phyloP scores from a whole-genome alignment of 2,888 invertebrate genomes.

The Merodon equestris region DNA sequence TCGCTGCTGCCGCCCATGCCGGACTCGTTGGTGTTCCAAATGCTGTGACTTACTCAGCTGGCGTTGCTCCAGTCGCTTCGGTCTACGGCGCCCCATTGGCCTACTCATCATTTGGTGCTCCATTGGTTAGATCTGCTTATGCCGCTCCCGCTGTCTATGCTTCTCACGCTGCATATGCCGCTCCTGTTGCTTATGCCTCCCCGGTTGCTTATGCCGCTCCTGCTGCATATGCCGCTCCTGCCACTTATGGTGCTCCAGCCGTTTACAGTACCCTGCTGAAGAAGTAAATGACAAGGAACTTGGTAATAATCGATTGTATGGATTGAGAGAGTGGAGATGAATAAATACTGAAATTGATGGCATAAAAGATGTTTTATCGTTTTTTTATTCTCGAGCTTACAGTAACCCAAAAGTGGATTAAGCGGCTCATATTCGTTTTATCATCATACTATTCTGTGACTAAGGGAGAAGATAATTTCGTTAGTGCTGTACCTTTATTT shows the following conservation, averaged over 20 bases:
- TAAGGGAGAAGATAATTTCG: too few relatives aligned
- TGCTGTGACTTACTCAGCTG: slow-evolving; percentile 39
- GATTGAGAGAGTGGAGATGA: too few relatives aligned
- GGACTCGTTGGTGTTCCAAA: slow-evolving; percentile 40
- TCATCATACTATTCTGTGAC: too few relatives aligned
- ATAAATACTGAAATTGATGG: too few relatives aligned
- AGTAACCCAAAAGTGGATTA: too few relatives aligned
- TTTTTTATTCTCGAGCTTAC: too few relatives aligned
- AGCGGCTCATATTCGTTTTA: too few relatives aligned
- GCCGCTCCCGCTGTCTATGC: slow-evolving; percentile 18
- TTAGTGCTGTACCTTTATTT: too few relatives aligned
- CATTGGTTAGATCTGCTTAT: slow-evolving; percentile 14
- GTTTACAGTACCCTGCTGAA: slow-evolving; percentile 32
- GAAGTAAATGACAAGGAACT: slow-evolving; percentile 22
- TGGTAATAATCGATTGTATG: too few relatives aligned
- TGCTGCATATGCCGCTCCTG: slow-evolving; percentile 34
- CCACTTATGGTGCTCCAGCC: slow-evolving; percentile 32
- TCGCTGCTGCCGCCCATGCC: slow-evolving; percentile 58
- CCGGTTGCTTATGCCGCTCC: slow-evolving; percentile 39
- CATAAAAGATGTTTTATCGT: too few relatives aligned
- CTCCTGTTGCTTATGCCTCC: slow-evolving; percentile 15
- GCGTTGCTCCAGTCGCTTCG: neutral
- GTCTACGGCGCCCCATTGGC: slow-evolving; percentile 10
- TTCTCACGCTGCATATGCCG: slow-evolving; percentile 41
- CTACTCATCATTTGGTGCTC: neutral